Conservation (phyloP, 2,797 vertebrate genomes). For the Darevskia mixta region DNA sequence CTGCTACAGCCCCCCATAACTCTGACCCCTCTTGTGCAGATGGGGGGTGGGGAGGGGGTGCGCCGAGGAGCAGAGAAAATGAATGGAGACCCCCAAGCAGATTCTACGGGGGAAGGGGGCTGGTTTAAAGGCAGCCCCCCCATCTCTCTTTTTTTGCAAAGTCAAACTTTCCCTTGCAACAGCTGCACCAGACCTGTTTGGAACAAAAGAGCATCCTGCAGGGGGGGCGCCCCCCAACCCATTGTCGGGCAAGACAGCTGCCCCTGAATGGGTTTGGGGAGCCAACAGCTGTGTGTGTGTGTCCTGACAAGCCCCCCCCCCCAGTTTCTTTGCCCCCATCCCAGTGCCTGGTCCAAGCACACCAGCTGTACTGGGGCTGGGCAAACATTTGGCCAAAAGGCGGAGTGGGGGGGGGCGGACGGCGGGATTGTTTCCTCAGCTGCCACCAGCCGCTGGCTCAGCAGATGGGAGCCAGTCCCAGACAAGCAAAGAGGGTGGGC, state of each 20-base stretch:
- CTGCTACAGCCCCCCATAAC: background rate
- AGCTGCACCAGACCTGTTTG: slow-evolving; percentile 81
- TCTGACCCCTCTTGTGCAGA: background rate
- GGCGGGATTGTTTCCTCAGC: too few relatives aligned
- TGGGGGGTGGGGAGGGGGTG: slow-evolving; percentile 16
- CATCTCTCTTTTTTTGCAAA: slow-evolving; percentile 36
- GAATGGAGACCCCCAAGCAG: slow-evolving; percentile 71
- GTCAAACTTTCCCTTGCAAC: slow-evolving; percentile 74
- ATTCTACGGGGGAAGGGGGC: slow-evolving; percentile 35
- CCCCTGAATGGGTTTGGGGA: slow-evolving; percentile 76
- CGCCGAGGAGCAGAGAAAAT: background rate
- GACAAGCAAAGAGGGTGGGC: background rate
- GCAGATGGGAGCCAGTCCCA: slow-evolving; percentile 15
- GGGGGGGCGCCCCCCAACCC: background rate
- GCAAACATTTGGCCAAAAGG: slow-evolving; percentile 55
- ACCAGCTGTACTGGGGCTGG: slow-evolving; percentile 2
- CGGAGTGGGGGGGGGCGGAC: too few relatives aligned
- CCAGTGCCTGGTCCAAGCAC: background rate
- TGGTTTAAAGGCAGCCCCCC: slow-evolving; percentile 36
- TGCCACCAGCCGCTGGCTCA: background rate
- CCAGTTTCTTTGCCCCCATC: too few relatives aligned
- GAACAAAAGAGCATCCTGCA: slow-evolving; percentile 14
- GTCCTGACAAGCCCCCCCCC: background rate
- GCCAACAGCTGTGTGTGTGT: slow-evolving; percentile 62
- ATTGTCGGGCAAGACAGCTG: slow-evolving; percentile 82